Percentiles rank a stretch among this genome's conserved stretches.
Evolutionary conservation across 1,140 invertebrate genomes (phyloP).

Genomic region (Andrena cerasifolii): DNA sequence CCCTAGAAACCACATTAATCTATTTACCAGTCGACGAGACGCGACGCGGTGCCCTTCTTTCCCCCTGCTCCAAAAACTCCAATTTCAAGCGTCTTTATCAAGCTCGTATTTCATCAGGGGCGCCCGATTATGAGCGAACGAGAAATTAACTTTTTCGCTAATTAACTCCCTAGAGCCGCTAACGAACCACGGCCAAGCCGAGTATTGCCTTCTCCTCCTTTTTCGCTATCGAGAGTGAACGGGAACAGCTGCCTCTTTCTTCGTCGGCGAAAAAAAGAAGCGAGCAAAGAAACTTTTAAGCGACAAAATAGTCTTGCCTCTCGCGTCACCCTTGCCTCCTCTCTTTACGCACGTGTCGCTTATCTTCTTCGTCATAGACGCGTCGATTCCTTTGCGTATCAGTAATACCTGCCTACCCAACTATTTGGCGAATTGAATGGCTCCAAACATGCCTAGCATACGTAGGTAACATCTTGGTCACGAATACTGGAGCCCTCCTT

Average conservation of each 20-base stretch:
- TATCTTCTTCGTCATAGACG: no score
- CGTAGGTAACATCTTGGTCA: not conserved
- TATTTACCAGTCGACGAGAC: constrained; percentile 58
- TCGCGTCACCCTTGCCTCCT: not conserved
- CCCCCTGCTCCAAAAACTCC: constrained; percentile 72
- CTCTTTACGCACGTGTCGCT: not conserved
- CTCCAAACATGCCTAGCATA: no score
- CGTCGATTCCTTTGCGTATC: no score
- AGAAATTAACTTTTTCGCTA: constrained; percentile 82
- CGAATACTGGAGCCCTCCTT: constrained; percentile 16
- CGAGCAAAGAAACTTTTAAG: not conserved
- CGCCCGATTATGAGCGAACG: constrained; percentile 78
- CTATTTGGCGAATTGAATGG: no score
- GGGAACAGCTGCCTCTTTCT: not conserved
- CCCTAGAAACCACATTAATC: constrained; percentile 57
- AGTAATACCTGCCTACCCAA: no score
- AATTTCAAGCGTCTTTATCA: constrained; percentile 79
- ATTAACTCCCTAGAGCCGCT: constrained; percentile 79
- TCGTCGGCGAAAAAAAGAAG: no score
- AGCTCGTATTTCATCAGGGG: constrained; percentile 79
- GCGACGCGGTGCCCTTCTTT: constrained; percentile 49
- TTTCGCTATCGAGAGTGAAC: not conserved
- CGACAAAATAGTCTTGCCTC: not conserved
- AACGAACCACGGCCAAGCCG: constrained; percentile 76
- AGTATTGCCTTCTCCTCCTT: constrained; percentile 65